Evolutionary conservation across 2,888 invertebrate species (phyloP).

Genomic region (Phengaris alcon): DNA sequence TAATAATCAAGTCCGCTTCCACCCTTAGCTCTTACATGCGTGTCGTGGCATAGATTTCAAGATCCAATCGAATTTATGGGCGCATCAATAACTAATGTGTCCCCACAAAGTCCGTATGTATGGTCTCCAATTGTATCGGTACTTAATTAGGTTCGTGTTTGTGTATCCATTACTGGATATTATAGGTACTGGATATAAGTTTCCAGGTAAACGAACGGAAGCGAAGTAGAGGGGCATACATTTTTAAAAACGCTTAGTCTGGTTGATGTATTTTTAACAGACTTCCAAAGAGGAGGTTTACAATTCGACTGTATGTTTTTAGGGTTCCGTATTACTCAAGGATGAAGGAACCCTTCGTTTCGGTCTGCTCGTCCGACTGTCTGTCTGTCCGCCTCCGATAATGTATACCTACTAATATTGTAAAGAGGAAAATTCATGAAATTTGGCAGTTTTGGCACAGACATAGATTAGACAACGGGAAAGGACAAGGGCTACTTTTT

Average conservation of each 20-base stretch:
- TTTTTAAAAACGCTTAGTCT: conserved; percentile 2
- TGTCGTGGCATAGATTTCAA: not conserved
- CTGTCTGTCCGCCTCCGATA: no score
- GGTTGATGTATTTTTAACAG: conserved; percentile 3
- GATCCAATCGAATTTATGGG: not conserved
- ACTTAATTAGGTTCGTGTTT: not conserved
- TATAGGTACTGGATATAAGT: not conserved
- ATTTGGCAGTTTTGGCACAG: no score
- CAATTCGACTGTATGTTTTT: not conserved
- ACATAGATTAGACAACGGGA: no score
- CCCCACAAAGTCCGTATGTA: not conserved
- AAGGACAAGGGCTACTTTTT: no score
- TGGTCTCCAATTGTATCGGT: no score
- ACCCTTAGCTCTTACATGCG: not conserved
- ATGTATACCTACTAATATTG: no score
- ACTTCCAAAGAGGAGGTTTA: no score
- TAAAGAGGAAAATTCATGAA: no score
- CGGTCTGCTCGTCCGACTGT: no score
- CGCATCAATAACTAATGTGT: not conserved
- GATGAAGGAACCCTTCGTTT: no score
- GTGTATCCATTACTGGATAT: not conserved
- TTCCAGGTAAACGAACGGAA: conserved; percentile 4
- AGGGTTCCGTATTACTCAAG: no score
- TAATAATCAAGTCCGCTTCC: no score
- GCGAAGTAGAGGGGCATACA: not conserved